Evolutionary conservation across 2,113 vertebrate species (phyloP), one percentile per base, ranked within the genome.

Genomic region (Tetrao urogallus): DNA sequence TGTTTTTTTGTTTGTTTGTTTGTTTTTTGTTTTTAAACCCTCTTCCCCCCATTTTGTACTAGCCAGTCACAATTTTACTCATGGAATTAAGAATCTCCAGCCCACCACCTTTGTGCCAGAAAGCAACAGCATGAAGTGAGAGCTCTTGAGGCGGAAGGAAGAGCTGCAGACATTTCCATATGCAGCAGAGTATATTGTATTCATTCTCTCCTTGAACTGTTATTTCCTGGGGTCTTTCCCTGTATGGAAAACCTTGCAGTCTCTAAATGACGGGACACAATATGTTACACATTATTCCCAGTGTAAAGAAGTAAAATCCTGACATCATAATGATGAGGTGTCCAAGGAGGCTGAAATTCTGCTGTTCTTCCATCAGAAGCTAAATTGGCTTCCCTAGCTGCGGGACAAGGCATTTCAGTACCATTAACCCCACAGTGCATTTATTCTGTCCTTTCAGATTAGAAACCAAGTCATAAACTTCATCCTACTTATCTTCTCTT

Each of bases 391-490:
- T 92, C 28, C 40, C 34, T 70, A 75, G 28, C 38, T 78, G 21
- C 3, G 52, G 57, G 56, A 88, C 61, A 82, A 89, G n/a, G n/a
- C 11, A 38, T 69, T 67, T 81, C 58, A 90, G 73, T 81, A 45
- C 20, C 65, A 86, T 95, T 89, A 93, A 87, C 58, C 60, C 58
- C 60, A 32, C 2, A 36, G 47, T 61, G 84, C 86, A 74, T 87
- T 92, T 82, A 82, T 47, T 74, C 77, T 34, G 27, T n/a, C 45
- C 77, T 81, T 93, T 69, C 58, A 40, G 34, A 76, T 15, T 8
- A 71, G 93, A 69, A 95, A 36, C 5, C 16, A 87, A 91, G 38
- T 22, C 42, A 67, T 48, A 88, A 92, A 92, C 56, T 86, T 60
- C 72, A 70, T 57, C 57, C 38, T 57, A 12, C 63, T 93, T 93